Evolutionary conservation across 1,140 invertebrate species (phyloP).

Genomic region (Brachionus calyciflorus): DNA sequence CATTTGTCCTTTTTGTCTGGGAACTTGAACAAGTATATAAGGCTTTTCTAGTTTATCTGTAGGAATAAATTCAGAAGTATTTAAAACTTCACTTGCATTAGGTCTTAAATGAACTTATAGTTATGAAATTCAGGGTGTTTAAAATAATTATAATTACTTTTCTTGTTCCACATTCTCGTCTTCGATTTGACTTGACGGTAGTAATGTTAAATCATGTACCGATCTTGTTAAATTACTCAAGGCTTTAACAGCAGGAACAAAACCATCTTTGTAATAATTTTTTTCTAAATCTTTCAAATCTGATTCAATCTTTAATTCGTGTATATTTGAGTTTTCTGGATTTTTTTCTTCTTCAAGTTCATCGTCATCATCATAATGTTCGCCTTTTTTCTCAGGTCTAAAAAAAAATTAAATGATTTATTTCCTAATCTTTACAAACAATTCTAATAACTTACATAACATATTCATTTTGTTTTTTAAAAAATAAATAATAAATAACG

Average conservation of each 20-base stretch:
- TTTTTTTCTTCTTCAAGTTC: no score
- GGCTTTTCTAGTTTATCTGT: conserved; percentile 6
- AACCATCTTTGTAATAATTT: conserved; percentile 19
- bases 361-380: not conserved
- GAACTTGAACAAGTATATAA: not conserved
- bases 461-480: conserved; percentile 36
- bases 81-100: not conserved
- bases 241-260: conserved; percentile 28
- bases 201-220: not conserved
- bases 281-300: not conserved
- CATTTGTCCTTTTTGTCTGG: not conserved
- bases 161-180: not conserved
- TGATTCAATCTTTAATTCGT: not conserved
- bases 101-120: no score
- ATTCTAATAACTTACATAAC: not conserved
- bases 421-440: not conserved
- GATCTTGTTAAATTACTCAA: conserved; percentile 24
- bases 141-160: not conserved
- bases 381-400: not conserved
- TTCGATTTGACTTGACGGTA: not conserved
- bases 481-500: conserved; percentile 26
- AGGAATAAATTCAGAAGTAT: not conserved
- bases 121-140: no score
- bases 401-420: not conserved
- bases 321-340: not conserved